A percentile compares a stretch with the other conserved stretches of the same genome.
Evolutionary conservation across 2,113 vertebrate species (phyloP).

Genomic region (Microcebus murinus): DNA sequence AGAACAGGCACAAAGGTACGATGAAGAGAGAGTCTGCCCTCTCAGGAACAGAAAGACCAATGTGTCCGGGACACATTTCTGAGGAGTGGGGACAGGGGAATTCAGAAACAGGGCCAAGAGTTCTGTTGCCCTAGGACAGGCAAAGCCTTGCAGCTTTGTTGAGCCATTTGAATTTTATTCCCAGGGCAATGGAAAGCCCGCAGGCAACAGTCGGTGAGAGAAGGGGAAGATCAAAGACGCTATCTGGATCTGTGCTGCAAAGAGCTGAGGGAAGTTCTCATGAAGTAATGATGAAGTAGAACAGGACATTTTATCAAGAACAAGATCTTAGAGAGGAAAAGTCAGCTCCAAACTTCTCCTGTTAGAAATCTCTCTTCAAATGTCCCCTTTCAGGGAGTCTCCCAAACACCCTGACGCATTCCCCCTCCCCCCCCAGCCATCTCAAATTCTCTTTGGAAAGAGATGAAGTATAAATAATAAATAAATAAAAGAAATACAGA

Average conservation of each 20-base stretch:
- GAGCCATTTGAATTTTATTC: neutral
- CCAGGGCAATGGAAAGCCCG: neutral
- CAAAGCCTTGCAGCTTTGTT: neutral
- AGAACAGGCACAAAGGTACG: neutral
- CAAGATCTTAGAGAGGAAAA: neutral
- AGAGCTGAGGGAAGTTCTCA: neutral
- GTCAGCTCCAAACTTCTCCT: neutral
- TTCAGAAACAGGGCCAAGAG: neutral
- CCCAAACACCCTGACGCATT: neutral
- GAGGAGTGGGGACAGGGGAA: neutral
- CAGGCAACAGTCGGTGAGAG: neutral
- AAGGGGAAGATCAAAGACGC: neutral
- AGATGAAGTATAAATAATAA: constrained; percentile 30
- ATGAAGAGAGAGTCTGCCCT: neutral
- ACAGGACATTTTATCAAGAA: neutral
- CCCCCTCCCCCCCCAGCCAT: neutral
- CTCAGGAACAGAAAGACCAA: neutral
- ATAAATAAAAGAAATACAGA: constrained; percentile 33
- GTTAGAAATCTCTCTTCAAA: neutral
- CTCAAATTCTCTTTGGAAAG: constrained; percentile 40
- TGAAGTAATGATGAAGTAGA: neutral
- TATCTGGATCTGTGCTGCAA: neutral
- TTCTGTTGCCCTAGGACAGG: accelerated
- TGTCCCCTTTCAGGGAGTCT: neutral
- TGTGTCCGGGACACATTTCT: neutral